Conservation (phyloP, 2,113 vertebrate genomes). For the Brachionichthys hirsutus region DNA sequence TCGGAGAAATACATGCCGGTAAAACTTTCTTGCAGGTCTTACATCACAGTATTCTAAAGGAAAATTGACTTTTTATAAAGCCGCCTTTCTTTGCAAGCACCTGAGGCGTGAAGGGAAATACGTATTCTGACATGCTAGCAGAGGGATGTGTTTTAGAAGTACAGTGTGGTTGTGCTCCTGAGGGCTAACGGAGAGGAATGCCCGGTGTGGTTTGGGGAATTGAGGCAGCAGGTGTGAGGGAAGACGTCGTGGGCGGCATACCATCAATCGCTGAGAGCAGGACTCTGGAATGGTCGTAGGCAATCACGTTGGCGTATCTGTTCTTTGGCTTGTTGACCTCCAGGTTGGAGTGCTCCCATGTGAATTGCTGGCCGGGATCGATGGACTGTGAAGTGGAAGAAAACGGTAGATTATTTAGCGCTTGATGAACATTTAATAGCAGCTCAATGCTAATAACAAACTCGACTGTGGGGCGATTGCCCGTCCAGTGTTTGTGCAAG, state of each 20-base stretch:
- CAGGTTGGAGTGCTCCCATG: conserved; percentile 98
- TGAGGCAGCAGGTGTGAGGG: conserved; percentile 17
- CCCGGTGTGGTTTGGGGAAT: conserved; percentile 10
- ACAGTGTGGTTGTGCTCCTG: conserved; percentile 13
- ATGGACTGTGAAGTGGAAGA: conserved; percentile 85
- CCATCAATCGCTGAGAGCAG: conserved; percentile 95
- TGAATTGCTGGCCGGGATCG: conserved; percentile 98
- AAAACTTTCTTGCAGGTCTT: conserved; percentile 6
- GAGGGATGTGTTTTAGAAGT: conserved; percentile 21
- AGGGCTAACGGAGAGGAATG: conserved; percentile 4
- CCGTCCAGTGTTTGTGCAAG: not conserved
- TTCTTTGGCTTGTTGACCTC: conserved; percentile 99
- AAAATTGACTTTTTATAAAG: conserved; percentile 12
- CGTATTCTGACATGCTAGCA: not conserved
- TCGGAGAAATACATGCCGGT: conserved; percentile 1
- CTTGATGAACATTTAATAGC: not conserved
- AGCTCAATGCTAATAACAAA: not conserved
- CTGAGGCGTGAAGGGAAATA: conserved; percentile 24
- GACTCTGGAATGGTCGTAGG: conserved; percentile 96
- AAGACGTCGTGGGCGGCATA: conserved; percentile 70
- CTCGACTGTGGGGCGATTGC: not conserved
- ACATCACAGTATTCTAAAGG: not conserved
- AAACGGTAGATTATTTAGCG: conserved; percentile 8
- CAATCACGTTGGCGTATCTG: conserved; percentile 98
- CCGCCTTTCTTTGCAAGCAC: not conserved